Evolutionary conservation across 1,140 invertebrate genomes (phyloP), one percentile per base, ranked within the genome.

Genomic region (Solenopsis fugax): DNA sequence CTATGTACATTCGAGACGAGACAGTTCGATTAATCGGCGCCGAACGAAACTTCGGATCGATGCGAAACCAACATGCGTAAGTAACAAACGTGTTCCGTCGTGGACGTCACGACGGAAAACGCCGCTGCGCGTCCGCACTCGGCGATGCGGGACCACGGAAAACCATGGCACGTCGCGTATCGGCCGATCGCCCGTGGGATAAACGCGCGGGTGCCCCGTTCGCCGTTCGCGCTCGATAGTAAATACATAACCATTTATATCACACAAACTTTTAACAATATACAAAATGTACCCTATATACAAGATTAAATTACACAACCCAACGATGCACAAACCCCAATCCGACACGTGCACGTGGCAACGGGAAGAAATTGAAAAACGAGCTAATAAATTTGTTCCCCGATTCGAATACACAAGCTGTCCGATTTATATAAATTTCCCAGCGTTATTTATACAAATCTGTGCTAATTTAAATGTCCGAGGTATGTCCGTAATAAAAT

Each of bases 221-320:
- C 71, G 87, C 72, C 65, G 80, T 75, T 84, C 80, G 85, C 65
- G 76, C 88, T 91, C 91, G 92, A 90, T 92, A 92, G 93, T 94
- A 95, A 95, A 94, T 91, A 91, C 90, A 91, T 95, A 95, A 95
- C 93, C 95, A 95, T 95, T 95, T 95, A 94, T 95, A 95, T 95
- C 94, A 95, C 95, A 95, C 95, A 95, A 95, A 95, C 94, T 95
- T 95, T 95, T 95, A 95, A 95, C 95, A 95, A 95, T 95, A 95
- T 95, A 95, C 95, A 95, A 95, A 95, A 95, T 95, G 94, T 95
- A 94, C 92, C 92, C 93, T 95, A 95, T 95, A 93, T 95, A 95
- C 95, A 95, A 91, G 92, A 94, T 95, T 95, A 95, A 95, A 95
- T 95, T 95, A 95, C 94, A 95, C 90, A 90, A 92, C 92, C 90